These are phyloP conservation scores for Phania funesta DNA, from an alignment of 2,888 invertebrate genomes.

Conservation along the genomic window DNA sequence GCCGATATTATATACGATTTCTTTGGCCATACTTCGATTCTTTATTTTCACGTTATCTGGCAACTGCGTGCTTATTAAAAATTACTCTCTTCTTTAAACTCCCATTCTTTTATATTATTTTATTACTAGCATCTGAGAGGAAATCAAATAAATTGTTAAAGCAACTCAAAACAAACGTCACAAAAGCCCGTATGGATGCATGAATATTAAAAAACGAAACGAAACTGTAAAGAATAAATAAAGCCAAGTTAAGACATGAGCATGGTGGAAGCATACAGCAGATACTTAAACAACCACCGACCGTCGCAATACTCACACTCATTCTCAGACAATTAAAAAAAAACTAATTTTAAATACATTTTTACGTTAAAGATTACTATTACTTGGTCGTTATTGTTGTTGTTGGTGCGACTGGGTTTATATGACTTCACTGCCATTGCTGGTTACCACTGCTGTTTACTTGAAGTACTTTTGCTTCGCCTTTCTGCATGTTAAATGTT, in stretches of 20 bases:
- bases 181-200: background rate
- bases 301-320: background rate
- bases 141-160: background rate
- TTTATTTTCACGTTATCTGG: too few relatives aligned
- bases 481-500: constrained; percentile 9
- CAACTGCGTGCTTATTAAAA: background rate
- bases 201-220: constrained; percentile 32
- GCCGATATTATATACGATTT: too few relatives aligned
- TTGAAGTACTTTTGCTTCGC: constrained; percentile 15
- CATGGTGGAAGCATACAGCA: constrained; percentile 35
- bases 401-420: constrained; percentile 11
- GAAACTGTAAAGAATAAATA: constrained; percentile 39
- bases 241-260: constrained; percentile 50
- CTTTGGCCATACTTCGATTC: too few relatives aligned
- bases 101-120: background rate
- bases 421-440: constrained; percentile 34
- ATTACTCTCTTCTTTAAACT: too few relatives aligned
- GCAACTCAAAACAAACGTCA: constrained; percentile 14
- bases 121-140: background rate
- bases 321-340: background rate
- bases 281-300: constrained; percentile 26
- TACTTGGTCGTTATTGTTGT: constrained; percentile 15
- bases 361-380: constrained; percentile 34
- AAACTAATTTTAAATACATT: background rate
- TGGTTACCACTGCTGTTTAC: background rate